Percentiles rank a stretch among this genome's conserved stretches.
These are phyloP conservation scores for Drosophila subobscura DNA, from an alignment of 1,140 invertebrate genomes.

Conservation along the genomic window DNA sequence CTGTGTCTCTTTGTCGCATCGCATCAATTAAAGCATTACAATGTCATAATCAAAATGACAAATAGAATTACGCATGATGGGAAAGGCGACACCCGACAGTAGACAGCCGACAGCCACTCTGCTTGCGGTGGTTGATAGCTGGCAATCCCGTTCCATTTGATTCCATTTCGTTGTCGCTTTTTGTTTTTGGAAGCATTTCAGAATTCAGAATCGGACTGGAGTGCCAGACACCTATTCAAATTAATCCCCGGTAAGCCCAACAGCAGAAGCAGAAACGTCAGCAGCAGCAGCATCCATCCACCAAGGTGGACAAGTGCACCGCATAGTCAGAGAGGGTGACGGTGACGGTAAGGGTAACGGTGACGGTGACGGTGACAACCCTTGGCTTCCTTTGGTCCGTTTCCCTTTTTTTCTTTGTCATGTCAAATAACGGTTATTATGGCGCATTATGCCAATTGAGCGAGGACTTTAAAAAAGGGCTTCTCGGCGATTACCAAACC, in stretches of 20 bases:
- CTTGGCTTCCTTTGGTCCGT: conserved; percentile 30
- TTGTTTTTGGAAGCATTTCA: conserved; percentile 64
- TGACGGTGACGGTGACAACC: conserved; percentile 26
- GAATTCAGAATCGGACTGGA: conserved; percentile 57
- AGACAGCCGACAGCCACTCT: conserved; percentile 25
- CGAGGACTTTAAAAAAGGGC: conserved; percentile 38
- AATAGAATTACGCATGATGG: conserved; percentile 83
- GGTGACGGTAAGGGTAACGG: too few relatives aligned
- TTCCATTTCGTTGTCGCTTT: conserved; percentile 48
- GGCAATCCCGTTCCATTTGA: conserved; percentile 40
- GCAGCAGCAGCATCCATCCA: conserved; percentile 30
- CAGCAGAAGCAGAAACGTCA: conserved; percentile 40
- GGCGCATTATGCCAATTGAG: conserved; percentile 58
- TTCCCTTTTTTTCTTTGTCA: conserved; percentile 19
- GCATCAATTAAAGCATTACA: conserved; percentile 84
- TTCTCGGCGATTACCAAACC: conserved; percentile 55
- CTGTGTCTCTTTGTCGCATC: conserved; percentile 60
- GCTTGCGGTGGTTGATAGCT: conserved; percentile 64
- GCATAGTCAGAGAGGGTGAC: conserved; percentile 1
- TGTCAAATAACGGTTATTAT: conserved; percentile 58
- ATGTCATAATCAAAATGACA: conserved; percentile 84
- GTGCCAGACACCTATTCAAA: conserved; percentile 72
- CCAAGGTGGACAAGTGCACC: conserved; percentile 25
- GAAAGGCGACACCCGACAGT: conserved; percentile 73
- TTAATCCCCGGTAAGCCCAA: conserved; percentile 75